These are phyloP conservation scores for Drosophila fungiperda DNA, from an alignment of 2,888 invertebrate genomes.

Conservation along the genomic window DNA sequence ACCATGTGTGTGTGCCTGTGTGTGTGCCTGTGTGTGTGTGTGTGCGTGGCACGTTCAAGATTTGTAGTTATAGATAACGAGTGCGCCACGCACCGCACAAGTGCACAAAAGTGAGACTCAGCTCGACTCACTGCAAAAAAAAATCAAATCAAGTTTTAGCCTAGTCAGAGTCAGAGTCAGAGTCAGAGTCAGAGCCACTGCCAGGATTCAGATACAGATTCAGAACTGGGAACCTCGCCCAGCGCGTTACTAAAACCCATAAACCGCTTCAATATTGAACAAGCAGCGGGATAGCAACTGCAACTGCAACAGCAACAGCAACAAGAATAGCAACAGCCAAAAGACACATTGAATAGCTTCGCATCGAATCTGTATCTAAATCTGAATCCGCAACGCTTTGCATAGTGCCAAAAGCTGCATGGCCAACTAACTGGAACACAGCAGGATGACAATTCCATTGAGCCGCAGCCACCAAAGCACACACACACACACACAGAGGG, in stretches of 20 bases:
- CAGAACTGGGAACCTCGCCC: conserved; percentile 28
- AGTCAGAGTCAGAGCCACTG: conserved; percentile 1
- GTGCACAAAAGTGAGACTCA: conserved; percentile 57
- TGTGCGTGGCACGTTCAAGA: conserved; percentile 72
- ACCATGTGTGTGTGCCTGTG: conserved; percentile 56
- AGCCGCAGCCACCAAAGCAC: conserved; percentile 37
- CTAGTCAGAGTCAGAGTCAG: conserved; percentile 41
- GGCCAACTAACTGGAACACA: conserved; percentile 81
- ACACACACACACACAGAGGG: conserved; percentile 5
- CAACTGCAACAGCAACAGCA: conserved; percentile 4
- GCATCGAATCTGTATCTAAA: conserved; percentile 29
- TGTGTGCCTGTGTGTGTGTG: conserved; percentile 21
- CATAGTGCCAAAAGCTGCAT: conserved; percentile 51
- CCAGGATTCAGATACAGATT: neutral
- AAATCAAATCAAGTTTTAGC: conserved; percentile 77
- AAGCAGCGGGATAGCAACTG: conserved; percentile 57
- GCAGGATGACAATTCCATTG: conserved; percentile 83
- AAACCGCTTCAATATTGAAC: conserved; percentile 75
- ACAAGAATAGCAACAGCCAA: conserved; percentile 17
- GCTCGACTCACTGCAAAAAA: conserved; percentile 37
- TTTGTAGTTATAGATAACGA: conserved; percentile 78
- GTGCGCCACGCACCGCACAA: conserved; percentile 72
- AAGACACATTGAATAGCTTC: conserved; percentile 58
- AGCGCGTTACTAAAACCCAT: conserved; percentile 71
- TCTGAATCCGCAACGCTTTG: conserved; percentile 11